Base-by-base conservation (phyloP, 2,888 invertebrate genomes). In the Apeira syringaria region DNA sequence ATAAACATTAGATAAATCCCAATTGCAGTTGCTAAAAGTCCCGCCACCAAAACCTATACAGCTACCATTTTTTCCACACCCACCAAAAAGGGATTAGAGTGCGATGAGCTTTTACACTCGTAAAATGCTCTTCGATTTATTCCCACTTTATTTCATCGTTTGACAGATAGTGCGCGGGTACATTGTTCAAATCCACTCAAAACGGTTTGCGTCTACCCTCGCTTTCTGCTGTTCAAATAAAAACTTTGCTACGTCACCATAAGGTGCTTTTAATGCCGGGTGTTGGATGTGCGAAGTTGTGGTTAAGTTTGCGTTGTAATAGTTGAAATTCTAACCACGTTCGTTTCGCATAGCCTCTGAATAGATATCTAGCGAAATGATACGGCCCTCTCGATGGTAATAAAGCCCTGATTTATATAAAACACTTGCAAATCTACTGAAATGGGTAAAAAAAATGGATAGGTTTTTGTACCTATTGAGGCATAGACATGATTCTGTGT, bases 311-410 rank as follows among this genome's bases (percentile, higher is more conserved):
- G 56, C 27, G 12, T 35, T 24, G 44, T 28, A 50, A 35, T 50
- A 46, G 50, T 50, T 33, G 29, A 45, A 50, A 84, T 80, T 80
- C 84, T 53, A 61, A 71, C 70, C 82, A 75, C 83, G 80, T 76
- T 68, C 68, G 65, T 61, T 75, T 80, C 70, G 75, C 77, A 76
- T 79, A 74, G 78, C 79, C 74, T 59, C 77, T 80, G 84, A 85
- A 86, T 83, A 80, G 86, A 85, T 84, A 83, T 83, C 81, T 74
- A 60, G 69, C 72, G 75, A 77, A 81, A 83, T 83, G 81, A 83
- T 85, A 86, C 73, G 76, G 73, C 76, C 66, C 83, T 80, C 84
- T 50, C 62, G 85, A 67, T 81, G 77, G 81, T 80, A 83, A 82
- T 86, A 86, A 82, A 53, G 78, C 69, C 70, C 62, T 81, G 84